A percentile compares a stretch with the other conserved stretches of the same genome.
phyloP scores from a whole-genome alignment of 2,113 vertebrate genomes.

The Alouatta palliata region DNA sequence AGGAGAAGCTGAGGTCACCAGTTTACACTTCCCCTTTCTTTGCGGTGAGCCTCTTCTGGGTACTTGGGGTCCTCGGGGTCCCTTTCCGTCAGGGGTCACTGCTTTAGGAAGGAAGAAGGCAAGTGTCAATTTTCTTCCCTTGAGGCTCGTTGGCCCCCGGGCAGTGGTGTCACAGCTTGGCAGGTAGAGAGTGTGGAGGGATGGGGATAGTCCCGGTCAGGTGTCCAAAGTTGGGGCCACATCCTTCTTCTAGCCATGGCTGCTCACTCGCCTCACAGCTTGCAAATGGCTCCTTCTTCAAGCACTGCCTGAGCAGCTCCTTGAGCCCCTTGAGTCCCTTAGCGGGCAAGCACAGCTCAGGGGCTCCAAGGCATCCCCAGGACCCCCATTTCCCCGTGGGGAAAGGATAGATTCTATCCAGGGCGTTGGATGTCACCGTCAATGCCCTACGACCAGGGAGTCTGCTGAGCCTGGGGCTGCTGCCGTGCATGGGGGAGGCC shows the following conservation, averaged over 20 bases:
- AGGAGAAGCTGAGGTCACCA: neutral
- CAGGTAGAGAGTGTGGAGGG: too few relatives aligned
- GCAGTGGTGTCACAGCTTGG: neutral
- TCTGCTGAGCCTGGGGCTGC: neutral
- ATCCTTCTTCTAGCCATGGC: neutral
- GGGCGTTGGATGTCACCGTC: too few relatives aligned
- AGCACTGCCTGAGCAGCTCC: neutral
- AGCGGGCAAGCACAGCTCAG: neutral
- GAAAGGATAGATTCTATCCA: neutral
- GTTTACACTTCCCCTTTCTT: neutral
- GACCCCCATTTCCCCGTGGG: neutral
- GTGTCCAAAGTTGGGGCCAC: neutral
- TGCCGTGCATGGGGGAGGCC: neutral
- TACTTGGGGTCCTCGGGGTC: neutral
- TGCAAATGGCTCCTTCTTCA: neutral
- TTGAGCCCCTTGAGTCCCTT: accelerated
- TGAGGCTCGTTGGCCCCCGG: neutral
- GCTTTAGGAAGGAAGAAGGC: neutral
- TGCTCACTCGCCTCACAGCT: accelerated
- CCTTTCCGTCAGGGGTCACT: neutral
- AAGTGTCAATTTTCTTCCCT: too few relatives aligned
- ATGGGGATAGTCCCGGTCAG: neutral
- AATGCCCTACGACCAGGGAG: neutral
- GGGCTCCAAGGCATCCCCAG: neutral
- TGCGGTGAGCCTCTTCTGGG: neutral